Percentiles rank a stretch among this genome's conserved stretches.
Conservation (phyloP, 2,797 vertebrate genomes). For the Tokudaia muenninki region DNA sequence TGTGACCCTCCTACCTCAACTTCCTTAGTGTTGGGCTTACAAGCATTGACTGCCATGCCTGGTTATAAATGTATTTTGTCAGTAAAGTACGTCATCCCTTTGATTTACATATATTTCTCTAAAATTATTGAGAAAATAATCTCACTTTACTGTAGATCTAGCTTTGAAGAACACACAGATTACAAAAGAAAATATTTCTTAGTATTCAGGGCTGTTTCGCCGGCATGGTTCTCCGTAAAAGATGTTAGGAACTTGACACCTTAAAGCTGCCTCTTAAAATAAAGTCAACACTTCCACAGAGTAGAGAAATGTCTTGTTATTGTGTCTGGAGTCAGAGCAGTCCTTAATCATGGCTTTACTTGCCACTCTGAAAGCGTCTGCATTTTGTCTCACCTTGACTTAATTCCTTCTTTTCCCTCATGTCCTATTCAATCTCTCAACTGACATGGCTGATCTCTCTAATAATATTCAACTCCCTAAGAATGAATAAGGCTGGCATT, state of each 20-base stretch:
- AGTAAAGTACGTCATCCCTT: constrained; percentile 11
- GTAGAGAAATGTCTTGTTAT: constrained; percentile 33
- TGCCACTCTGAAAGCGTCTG: constrained; percentile 40
- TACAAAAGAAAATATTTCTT: constrained; percentile 31
- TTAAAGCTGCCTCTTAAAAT: constrained; percentile 72
- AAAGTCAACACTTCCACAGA: constrained; percentile 21
- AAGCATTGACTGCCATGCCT: neutral
- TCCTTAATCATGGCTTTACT: constrained; percentile 45
- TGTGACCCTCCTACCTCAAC: neutral
- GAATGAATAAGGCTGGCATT: constrained; percentile 76
- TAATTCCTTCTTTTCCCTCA: constrained; percentile 70
- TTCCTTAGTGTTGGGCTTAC: neutral
- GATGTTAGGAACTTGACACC: constrained; percentile 46
- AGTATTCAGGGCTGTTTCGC: constrained; percentile 21
- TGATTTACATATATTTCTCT: constrained; percentile 20
- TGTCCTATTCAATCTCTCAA: constrained; percentile 59
- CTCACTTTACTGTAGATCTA: neutral
- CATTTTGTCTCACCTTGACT: constrained; percentile 68
- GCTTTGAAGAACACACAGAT: constrained; percentile 36
- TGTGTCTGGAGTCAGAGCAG: constrained; percentile 46
- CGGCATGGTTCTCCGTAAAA: constrained; percentile 58
- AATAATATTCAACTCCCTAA: constrained; percentile 76
- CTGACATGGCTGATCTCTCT: constrained; percentile 73
- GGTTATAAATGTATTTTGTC: constrained; percentile 45
- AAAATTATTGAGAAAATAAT: constrained; percentile 39